Base-by-base conservation (phyloP, 1,140 invertebrate species). In the Temnothorax curvispinosus region DNA sequence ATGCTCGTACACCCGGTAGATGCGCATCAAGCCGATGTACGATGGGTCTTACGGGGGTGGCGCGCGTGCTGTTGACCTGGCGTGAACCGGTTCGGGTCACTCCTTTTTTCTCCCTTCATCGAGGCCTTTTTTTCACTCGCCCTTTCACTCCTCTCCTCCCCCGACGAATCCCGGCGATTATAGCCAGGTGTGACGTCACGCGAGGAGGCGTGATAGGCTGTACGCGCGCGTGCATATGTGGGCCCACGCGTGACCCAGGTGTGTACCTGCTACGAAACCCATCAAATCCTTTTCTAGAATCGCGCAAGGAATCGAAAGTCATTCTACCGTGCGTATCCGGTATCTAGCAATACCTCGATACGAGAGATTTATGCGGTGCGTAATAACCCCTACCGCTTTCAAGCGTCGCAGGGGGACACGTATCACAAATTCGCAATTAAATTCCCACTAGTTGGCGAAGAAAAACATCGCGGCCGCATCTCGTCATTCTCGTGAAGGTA, bases 31-130 rank as follows among this genome's bases (percentile, higher is more conserved):
- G 89, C 71, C 87, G 87, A 85, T 89, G 92, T 87, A 91, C 90
- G 90, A 91, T 60, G 89, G 91, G 80, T 87, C 90, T 89, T 93
- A 94, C 90, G 94, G 94, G 94, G 94, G 94, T 93, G 93, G 91
- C 80, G 89, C 90, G 90, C 92, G 91, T 93, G 94, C 93, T 94
- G 94, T 95, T 94, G 94, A 95, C 94, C 93, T 92, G 87, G 90
- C 81, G 90, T 87, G 91, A 93, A 95, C 94, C 94, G 94, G 94
- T 95, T 94, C 94, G 90, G 93, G 91, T 94, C 93, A 93, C 91
- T 89, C 81, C 86, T 91, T 82, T 85, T 82, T 88, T 81, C 56
- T 82, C 71, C 52, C 62, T 86, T 67, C 74, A 85, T 88, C 87
- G 82, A 56, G 35, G 74, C 86, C 78, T 87, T 90, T 91, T 69